Evolutionary conservation across 2,113 vertebrate species (phyloP).

Genomic region (Cottus gobio): DNA sequence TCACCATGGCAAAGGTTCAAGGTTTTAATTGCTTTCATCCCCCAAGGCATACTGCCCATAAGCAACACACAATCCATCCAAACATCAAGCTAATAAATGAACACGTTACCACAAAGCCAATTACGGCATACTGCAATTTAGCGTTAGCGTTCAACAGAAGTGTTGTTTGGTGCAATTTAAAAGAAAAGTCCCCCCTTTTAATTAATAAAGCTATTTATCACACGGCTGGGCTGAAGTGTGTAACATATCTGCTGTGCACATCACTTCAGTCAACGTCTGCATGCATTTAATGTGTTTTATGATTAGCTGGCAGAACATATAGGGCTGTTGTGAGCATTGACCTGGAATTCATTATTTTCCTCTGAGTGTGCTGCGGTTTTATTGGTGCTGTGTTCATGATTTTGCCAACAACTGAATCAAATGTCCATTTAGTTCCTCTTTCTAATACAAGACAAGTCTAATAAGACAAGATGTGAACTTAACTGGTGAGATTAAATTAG

Average conservation of each 20-base stretch:
- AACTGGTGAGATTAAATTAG: not conserved
- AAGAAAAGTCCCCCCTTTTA: not conserved
- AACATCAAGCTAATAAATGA: constrained; percentile 58
- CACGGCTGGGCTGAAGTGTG: not conserved
- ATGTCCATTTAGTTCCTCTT: not conserved
- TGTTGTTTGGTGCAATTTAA: constrained; percentile 37
- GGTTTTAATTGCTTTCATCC: constrained; percentile 74
- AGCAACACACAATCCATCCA: constrained; percentile 48
- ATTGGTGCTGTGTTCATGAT: constrained; percentile 23
- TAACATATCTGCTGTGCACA: not conserved
- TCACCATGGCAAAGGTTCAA: constrained; percentile 62
- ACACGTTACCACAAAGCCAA: constrained; percentile 39
- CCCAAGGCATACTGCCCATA: constrained; percentile 42
- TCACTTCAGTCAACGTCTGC: constrained; percentile 10
- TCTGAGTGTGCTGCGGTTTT: constrained; percentile 31
- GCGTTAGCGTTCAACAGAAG: constrained; percentile 23
- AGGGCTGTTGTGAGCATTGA: constrained; percentile 57
- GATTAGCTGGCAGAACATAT: constrained; percentile 63
- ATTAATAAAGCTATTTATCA: not conserved
- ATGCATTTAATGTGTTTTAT: constrained; percentile 33
- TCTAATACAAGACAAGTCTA: not conserved
- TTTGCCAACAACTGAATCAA: constrained; percentile 45
- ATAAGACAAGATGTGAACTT: constrained; percentile 10
- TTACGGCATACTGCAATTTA: constrained; percentile 48
- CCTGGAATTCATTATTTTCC: constrained; percentile 72